Evolutionary conservation across 30 jellyfish, hydroid and myxozoan species (phyloP).

Genomic region (Clytia hemisphaerica): DNA sequence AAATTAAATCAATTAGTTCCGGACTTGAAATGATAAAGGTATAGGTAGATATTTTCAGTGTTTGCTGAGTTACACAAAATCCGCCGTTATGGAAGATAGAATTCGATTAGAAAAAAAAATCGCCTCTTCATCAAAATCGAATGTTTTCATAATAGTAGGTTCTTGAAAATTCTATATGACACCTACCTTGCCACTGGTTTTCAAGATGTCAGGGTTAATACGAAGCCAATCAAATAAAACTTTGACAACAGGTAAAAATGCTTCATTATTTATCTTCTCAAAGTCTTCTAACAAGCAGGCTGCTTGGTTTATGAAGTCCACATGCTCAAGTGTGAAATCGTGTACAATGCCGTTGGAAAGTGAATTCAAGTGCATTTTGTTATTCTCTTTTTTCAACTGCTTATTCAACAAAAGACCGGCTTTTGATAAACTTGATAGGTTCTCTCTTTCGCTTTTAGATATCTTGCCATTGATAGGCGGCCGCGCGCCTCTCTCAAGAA

Average conservation of each 20-base stretch:
- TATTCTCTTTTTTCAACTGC: conserved; percentile 16
- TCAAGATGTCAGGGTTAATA: conserved; percentile 34
- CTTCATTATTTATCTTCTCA: conserved; percentile 29
- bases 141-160: neutral
- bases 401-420: conserved; percentile 41
- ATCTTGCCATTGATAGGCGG: conserved; percentile 12
- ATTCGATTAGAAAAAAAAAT: too few species aligned
- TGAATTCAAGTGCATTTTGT: conserved; percentile 10
- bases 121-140: too few species aligned
- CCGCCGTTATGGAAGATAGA: too few species aligned
- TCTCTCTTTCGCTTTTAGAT: conserved; percentile 5
- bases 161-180: too few species aligned
- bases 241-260: conserved; percentile 48
- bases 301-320: conserved; percentile 18
- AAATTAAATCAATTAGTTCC: neutral
- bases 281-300: conserved; percentile 20
- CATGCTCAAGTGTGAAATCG: conserved; percentile 5
- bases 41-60: neutral
- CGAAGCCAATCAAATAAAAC: conserved; percentile 62
- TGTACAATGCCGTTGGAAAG: conserved; percentile 8
- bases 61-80: too few species aligned
- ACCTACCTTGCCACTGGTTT: conserved; percentile 43
- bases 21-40: too few species aligned
- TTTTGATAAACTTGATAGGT: conserved; percentile 27
- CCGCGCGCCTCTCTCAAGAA: neutral